Base-by-base conservation (phyloP, 2,797 vertebrate species). In the Neosilurus mollespiculum region DNA sequence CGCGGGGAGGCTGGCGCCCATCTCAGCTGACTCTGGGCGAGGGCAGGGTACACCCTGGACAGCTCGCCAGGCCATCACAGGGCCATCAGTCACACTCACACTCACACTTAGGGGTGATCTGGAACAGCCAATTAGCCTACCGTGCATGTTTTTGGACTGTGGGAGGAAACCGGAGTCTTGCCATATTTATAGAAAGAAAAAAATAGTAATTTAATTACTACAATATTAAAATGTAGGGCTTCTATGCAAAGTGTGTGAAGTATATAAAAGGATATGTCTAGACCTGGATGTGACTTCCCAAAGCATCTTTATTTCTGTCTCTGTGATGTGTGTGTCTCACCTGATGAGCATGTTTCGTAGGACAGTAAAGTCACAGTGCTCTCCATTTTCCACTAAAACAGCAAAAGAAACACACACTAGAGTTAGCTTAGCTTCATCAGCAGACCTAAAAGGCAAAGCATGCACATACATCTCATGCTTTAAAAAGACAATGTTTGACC, bases 301-400 rank as follows among this genome's bases (percentile, higher is more conserved):
- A 67, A 37, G 12, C 65, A 37, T 49, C 37, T 22, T 70, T n/a
- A 71, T 51, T 71, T n/a, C 18, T 37, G 15, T 67, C 30, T 43
- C 10, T 20, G 34, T 56, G 16, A 76, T 54, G 66, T 80, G 70
- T 26, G 43, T 18, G 43, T 89, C 84, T 88, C 80, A 95, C 94
- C 94, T 93, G 90, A 95, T 95, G 20, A 95, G 87, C 94, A 95
- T 94, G 91, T 95, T 95, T 64, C 94, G 92, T 15, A 95, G 89
- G 70, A 95, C 93, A 9, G 94, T 94, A 89, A 95, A 95, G 88
- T 95, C 94, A 43, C 94, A 95, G 90, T 95, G 94, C 76, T 95
- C 94, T 0, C 94, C 94, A 20, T 95, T 95, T 89, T 95, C 94
- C 89, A 95, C 94, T 95, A 90, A 86, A 93, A 93, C 73, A 88